A percentile compares a stretch with the other conserved stretches of the same genome.
phyloP scores from a whole-genome alignment of 2,113 vertebrate genomes.

The Neotoma lepida region DNA sequence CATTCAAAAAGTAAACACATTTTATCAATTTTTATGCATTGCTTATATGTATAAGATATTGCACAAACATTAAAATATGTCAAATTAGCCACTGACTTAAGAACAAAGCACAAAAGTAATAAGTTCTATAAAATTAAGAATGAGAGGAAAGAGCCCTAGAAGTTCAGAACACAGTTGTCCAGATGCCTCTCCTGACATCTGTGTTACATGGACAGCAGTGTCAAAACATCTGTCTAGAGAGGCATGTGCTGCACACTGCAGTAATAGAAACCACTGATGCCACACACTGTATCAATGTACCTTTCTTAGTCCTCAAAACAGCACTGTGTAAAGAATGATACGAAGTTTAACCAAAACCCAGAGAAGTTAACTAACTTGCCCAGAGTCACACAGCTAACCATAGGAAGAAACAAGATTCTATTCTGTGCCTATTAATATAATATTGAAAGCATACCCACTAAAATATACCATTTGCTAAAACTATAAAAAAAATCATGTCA shows the following conservation, averaged over 20 bases:
- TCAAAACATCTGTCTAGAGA: background rate
- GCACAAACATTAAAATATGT: background rate
- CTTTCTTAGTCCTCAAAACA: background rate
- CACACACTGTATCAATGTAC: accelerated
- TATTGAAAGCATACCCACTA: background rate
- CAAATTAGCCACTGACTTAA: background rate
- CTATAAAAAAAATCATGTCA: background rate
- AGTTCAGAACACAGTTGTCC: background rate
- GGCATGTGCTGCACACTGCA: background rate
- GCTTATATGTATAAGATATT: background rate
- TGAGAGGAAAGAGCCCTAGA: background rate
- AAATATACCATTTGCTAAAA: background rate
- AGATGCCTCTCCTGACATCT: background rate
- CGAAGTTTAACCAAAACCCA: background rate
- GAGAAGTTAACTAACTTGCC: background rate
- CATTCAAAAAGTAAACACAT: background rate
- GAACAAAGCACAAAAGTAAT: background rate
- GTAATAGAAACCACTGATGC: background rate
- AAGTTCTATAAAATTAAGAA: background rate
- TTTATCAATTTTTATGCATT: background rate
- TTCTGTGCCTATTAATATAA: background rate
- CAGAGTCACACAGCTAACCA: background rate
- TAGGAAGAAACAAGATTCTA: background rate
- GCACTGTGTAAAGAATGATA: background rate
- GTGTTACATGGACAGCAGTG: background rate